phyloP scores from a whole-genome alignment of 2,113 vertebrate genomes.

The Heterochromis multidens region DNA sequence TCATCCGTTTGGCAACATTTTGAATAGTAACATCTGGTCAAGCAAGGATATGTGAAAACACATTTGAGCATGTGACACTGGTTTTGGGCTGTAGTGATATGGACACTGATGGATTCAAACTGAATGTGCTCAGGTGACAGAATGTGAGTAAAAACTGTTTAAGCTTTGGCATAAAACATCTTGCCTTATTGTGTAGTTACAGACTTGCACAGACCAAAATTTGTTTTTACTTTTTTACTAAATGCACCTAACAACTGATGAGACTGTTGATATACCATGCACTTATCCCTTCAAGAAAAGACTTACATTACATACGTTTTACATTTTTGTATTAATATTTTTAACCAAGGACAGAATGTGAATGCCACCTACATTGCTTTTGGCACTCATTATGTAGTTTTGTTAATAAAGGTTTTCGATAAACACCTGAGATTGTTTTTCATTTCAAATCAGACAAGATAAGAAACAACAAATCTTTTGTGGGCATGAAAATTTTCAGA shows the following conservation, averaged over 20 bases:
- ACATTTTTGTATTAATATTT: not conserved
- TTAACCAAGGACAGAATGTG: not conserved
- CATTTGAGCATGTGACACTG: not conserved
- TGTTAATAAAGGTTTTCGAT: not conserved
- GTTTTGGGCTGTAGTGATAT: not conserved
- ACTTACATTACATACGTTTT: not conserved
- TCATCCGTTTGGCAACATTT: not conserved
- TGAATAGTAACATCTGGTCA: not conserved
- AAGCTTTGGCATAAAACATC: not conserved
- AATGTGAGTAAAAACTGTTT: not conserved
- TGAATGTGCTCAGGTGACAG: not conserved
- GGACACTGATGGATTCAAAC: not conserved
- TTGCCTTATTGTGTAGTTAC: not conserved
- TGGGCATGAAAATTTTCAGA: not conserved
- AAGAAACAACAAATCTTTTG: not conserved
- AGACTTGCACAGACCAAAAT: not conserved
- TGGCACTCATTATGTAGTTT: not conserved
- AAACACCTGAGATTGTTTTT: too few relatives aligned
- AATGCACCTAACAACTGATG: not conserved
- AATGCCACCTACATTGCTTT: not conserved
- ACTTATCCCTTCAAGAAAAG: not conserved
- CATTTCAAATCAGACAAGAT: too few relatives aligned
- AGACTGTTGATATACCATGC: not conserved
- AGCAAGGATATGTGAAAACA: not conserved
- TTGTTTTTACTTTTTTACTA: fast-evolving